Evolutionary conservation across 2,797 vertebrate genomes (phyloP).

Genomic region (Pangasius djambal): DNA sequence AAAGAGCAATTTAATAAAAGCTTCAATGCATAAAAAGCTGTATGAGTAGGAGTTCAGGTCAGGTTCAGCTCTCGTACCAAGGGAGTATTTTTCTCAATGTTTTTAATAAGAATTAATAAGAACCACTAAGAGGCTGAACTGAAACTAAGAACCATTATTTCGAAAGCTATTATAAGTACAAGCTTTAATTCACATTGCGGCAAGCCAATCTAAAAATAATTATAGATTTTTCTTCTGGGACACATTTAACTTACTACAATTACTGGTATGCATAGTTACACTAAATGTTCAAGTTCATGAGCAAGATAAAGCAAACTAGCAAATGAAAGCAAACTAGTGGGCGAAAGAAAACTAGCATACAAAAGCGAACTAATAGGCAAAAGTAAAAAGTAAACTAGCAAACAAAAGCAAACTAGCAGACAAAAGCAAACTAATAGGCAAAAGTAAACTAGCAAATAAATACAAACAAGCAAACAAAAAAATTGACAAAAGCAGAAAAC

Average conservation of each 20-base stretch:
- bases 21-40: neutral
- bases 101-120: neutral
- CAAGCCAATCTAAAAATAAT: neutral
- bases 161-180: neutral
- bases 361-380: neutral
- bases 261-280: neutral
- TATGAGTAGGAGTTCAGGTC: neutral
- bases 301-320: neutral
- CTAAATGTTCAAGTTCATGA: neutral
- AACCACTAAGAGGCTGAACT: neutral
- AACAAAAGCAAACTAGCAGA: neutral
- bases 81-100: neutral
- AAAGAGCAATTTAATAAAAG: conserved; percentile 30
- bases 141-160: neutral
- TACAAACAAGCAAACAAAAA: neutral
- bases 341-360: neutral
- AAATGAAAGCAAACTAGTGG: neutral
- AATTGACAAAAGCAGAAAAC: neutral
- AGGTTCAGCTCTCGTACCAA: neutral
- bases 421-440: neutral
- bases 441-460: neutral
- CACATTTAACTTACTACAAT: neutral
- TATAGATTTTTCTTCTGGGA: neutral
- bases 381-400: neutral
- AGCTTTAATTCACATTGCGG: neutral